Conservation (phyloP, 2,113 vertebrate genomes). For the Asarcornis scutulata region DNA sequence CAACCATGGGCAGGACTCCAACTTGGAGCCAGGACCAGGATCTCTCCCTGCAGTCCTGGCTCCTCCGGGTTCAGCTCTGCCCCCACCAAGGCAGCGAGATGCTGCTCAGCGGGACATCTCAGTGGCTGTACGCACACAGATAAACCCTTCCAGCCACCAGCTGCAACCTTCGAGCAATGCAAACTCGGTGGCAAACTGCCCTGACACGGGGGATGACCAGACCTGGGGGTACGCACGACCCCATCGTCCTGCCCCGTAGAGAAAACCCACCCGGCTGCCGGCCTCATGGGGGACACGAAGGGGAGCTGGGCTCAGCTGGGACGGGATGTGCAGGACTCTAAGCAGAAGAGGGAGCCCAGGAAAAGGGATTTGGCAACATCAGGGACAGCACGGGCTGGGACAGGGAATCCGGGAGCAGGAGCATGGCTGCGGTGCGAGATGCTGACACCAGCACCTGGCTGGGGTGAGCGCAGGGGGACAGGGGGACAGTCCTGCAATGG, state of each 20-base stretch:
- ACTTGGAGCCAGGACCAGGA: background rate
- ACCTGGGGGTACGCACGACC: background rate
- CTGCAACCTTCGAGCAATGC: rapidly evolving
- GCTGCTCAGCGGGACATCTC: background rate
- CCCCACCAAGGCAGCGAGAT: background rate
- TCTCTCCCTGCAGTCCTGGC: background rate
- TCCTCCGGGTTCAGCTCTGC: background rate
- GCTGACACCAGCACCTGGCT: background rate
- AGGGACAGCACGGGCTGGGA: background rate
- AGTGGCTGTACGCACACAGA: rapidly evolving
- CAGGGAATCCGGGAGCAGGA: background rate
- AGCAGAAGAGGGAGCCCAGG: background rate
- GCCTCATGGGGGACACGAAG: background rate
- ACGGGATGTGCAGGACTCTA: background rate
- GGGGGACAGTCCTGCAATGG: too few relatives aligned
- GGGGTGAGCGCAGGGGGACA: background rate
- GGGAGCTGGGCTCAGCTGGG: background rate
- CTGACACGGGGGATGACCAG: rapidly evolving
- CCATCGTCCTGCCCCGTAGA: background rate
- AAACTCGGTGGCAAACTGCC: background rate
- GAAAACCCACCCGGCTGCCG: rapidly evolving
- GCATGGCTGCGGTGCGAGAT: background rate
- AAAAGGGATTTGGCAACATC: background rate
- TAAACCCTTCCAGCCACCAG: background rate
- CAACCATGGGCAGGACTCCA: background rate